Percentiles rank a stretch among this genome's conserved stretches.
Conservation (phyloP, 2,113 vertebrate species). For the Motacilla tschutschensis region DNA sequence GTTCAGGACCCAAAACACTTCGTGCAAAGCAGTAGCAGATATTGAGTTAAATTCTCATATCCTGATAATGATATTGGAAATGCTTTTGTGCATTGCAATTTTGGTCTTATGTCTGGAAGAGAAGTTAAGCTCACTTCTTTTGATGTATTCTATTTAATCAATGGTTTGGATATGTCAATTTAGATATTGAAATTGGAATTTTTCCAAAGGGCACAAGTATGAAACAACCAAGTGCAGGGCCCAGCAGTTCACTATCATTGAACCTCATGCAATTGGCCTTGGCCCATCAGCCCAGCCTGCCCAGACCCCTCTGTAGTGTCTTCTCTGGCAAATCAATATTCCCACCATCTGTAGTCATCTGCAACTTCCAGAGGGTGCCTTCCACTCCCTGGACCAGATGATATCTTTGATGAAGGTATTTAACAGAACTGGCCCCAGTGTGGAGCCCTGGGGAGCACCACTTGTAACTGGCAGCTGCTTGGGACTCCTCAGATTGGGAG, state of each 20-base stretch:
- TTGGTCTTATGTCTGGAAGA: background rate
- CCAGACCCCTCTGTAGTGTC: background rate
- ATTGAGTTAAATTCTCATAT: constrained; percentile 15
- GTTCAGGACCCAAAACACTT: constrained; percentile 4
- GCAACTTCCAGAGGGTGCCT: background rate
- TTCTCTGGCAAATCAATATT: background rate
- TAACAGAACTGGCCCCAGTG: background rate
- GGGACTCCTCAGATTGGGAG: background rate
- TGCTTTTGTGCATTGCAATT: background rate
- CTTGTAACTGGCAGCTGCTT: background rate
- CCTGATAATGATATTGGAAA: background rate
- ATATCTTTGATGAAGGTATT: background rate
- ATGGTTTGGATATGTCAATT: background rate
- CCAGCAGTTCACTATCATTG: background rate
- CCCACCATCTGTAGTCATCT: background rate
- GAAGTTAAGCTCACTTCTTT: background rate
- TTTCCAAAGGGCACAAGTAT: background rate
- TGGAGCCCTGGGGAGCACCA: background rate
- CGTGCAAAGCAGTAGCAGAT: background rate
- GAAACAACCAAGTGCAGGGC: background rate
- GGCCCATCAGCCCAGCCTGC: background rate
- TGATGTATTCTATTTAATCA: background rate
- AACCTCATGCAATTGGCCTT: background rate
- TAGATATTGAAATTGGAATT: background rate
- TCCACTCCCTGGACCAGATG: background rate